Evolutionary conservation across 2,888 invertebrate species (phyloP).

Genomic region (Eueremaeus valkanovi): DNA sequence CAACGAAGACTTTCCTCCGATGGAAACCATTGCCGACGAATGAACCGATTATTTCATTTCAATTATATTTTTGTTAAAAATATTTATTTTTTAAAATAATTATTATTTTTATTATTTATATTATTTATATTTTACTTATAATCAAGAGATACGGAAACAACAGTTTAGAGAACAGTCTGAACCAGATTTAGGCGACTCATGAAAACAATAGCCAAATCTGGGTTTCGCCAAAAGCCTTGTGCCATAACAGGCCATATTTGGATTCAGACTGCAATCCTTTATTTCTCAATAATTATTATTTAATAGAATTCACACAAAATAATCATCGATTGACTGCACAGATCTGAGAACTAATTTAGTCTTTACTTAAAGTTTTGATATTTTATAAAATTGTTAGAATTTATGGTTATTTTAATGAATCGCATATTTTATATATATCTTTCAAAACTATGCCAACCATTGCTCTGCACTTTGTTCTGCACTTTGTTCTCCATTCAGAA

Average conservation of each 20-base stretch:
- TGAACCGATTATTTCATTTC: neutral
- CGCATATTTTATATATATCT: too few species aligned
- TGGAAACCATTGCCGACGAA: conserved; percentile 36
- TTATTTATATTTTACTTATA: neutral
- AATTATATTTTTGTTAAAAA: neutral
- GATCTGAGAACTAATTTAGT: conserved; percentile 2
- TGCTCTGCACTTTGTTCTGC: neutral
- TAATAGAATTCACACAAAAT: neutral
- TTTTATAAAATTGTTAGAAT: conserved; percentile 1
- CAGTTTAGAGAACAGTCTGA: neutral
- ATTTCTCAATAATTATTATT: neutral
- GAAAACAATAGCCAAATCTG: neutral
- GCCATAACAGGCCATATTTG: conserved; percentile 3
- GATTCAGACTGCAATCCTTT: neutral
- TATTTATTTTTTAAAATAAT: too few species aligned
- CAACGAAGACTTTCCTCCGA: conserved; percentile 48
- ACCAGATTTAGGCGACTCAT: neutral
- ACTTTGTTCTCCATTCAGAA: neutral
- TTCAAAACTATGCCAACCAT: neutral
- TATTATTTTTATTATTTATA: neutral
- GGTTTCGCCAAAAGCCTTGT: neutral
- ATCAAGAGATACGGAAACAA: neutral
- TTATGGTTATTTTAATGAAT: neutral
- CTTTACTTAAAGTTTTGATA: neutral
- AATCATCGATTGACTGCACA: neutral